Evolutionary conservation across 2,888 invertebrate species (phyloP).

Genomic region (Conistra vaccinii): DNA sequence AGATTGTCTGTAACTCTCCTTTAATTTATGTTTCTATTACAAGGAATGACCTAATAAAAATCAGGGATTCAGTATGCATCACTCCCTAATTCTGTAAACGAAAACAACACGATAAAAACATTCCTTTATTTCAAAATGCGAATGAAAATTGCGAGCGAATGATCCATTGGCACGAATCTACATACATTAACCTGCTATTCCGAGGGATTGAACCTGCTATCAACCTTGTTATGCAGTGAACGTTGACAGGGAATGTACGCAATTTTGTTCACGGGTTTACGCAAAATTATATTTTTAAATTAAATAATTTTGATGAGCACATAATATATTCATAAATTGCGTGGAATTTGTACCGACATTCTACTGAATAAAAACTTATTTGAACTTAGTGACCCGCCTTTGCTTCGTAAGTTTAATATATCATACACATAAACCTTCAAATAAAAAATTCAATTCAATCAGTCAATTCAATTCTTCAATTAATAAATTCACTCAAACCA

Average conservation of each 20-base stretch:
- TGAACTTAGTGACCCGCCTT: not conserved
- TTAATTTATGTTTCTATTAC: not conserved
- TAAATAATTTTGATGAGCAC: constrained; percentile 4
- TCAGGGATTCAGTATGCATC: constrained; percentile 29
- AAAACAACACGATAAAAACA: constrained; percentile 51
- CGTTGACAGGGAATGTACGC: constrained; percentile 41
- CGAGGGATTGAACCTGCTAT: constrained; percentile 49
- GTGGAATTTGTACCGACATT: not conserved
- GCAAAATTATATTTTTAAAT: not conserved
- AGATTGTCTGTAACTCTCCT: not conserved
- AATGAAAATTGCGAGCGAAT: constrained; percentile 52
- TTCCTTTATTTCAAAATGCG: constrained; percentile 44
- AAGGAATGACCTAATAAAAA: constrained; percentile 20
- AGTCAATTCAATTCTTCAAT: too few species aligned
- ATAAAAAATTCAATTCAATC: too few species aligned
- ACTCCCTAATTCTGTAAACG: constrained; percentile 39
- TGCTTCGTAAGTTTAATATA: too few species aligned
- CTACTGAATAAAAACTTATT: not conserved
- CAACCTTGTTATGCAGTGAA: constrained; percentile 50
- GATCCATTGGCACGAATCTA: constrained; percentile 59
- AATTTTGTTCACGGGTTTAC: constrained; percentile 22
- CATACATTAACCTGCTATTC: constrained; percentile 52
- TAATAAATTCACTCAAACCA: not conserved
- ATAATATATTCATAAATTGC: not conserved
- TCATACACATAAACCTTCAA: too few species aligned